Conservation (phyloP, 1,140 invertebrate species). For the Dryas iulia region DNA sequence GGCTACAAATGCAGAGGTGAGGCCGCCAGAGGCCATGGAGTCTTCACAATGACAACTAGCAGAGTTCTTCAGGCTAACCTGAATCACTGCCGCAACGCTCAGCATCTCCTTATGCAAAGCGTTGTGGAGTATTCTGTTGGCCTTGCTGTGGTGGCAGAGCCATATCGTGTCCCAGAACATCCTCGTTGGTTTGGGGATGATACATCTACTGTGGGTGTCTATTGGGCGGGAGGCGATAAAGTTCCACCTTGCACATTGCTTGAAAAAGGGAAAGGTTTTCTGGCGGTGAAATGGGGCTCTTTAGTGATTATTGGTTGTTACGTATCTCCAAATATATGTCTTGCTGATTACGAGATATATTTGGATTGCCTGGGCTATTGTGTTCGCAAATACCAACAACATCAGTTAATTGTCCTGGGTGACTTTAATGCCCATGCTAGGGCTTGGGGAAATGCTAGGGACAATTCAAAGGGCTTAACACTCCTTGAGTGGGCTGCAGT, state of each 20-base stretch:
- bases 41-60: background rate
- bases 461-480: conserved; percentile 14
- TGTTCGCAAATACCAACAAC: no score
- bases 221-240: background rate
- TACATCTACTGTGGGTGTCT: background rate
- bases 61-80: conserved; percentile 25
- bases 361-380: no score
- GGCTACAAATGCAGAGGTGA: background rate
- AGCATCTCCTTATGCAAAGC: conserved; percentile 24
- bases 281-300: conserved; percentile 18
- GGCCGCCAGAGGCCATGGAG: no score
- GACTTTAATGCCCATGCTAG: conserved; percentile 35
- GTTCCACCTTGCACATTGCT: conserved; percentile 14
- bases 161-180: conserved; percentile 24
- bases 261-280: conserved; percentile 9
- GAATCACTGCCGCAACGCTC: conserved; percentile 29
- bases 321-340: conserved; percentile 12
- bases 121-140: conserved; percentile 24
- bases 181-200: conserved; percentile 31
- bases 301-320: conserved; percentile 25
- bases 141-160: conserved; percentile 24
- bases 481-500: conserved; percentile 31
- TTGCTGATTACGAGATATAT: conserved; percentile 16
- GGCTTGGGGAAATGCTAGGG: conserved; percentile 18
- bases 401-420: conserved; percentile 27